Evolutionary conservation across 2,113 vertebrate genomes (phyloP).

Genomic region (Cranoglanis bouderius): DNA sequence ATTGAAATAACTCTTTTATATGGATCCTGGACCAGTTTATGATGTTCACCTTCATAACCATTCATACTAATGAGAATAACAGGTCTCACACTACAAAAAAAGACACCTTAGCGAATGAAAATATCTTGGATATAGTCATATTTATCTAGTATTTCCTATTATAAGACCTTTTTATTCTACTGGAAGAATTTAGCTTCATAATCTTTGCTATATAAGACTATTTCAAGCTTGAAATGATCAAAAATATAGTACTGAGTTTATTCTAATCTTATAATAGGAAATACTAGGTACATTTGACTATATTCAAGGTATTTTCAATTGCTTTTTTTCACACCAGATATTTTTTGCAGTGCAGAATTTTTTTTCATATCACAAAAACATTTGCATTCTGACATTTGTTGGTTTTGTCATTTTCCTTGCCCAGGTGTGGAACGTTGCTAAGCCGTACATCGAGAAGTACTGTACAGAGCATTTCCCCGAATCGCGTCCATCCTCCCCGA

Average conservation of each 20-base stretch:
- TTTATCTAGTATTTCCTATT: background rate
- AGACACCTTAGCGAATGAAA: background rate
- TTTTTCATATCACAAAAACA: background rate
- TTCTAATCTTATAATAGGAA: background rate
- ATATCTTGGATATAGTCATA: background rate
- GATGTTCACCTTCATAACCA: background rate
- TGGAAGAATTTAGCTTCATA: background rate
- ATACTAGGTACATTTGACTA: background rate
- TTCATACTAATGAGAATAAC: background rate
- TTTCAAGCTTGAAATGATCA: background rate
- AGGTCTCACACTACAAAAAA: background rate
- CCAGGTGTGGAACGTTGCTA: constrained; percentile 93
- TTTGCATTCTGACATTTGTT: background rate
- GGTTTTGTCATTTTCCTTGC: background rate
- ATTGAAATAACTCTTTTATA: background rate
- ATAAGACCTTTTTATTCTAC: background rate
- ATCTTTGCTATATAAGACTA: background rate
- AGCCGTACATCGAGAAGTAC: constrained; percentile 96
- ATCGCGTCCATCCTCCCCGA: constrained; percentile 87
- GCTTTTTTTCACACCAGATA: background rate
- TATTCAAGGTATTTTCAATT: background rate
- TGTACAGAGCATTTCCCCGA: constrained; percentile 88
- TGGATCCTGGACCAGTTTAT: background rate
- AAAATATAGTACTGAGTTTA: background rate
- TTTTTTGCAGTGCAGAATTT: background rate